Base-by-base conservation (phyloP, 2,888 invertebrate species). In the Euphydryas editha region DNA sequence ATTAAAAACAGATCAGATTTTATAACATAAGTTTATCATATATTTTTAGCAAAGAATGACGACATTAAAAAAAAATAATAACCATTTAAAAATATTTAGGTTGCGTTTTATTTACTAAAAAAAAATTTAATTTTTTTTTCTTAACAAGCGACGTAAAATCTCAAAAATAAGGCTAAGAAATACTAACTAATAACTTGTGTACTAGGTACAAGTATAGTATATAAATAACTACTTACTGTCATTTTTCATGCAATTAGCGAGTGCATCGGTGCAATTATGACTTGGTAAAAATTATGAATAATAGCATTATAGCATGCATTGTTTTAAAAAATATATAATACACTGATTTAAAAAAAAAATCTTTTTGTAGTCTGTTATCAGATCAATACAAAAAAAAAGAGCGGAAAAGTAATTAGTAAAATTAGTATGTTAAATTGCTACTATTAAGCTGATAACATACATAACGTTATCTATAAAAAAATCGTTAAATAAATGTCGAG, bases 261-360 rank as follows among this genome's bases (percentile, higher is more conserved):
- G 57, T 57, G 57, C 39, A 42, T 42, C 13, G 36, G 57, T 57
- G 57, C 57, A 13, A 39, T 57, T 39, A 57, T 42, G 24, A 57
- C 37, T 20, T 15, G 8, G 3, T 39, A 21, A 42, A 17, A n/a
- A n/a, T 17, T 37, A 39, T 39, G 21, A 39, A 6, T 21, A 57
- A 39, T 57, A 21, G 2, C 15, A 5, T 6, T 15, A 24, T 2
- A 15, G 20, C 49, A 51, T 51, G 49, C 24, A 51, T 51, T 51
- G 49, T 51, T 51, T n/a, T 1, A n/a, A 2, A 44, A 15, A 44
- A 30, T 2, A 7, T 30, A 30, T 30, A 30, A 8, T 24, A 24
- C 24, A 24, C 2, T 24, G 24, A 24, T 24, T 24, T 24, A 24
- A 24, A 24, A 24, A 24, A 24, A 24, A 24, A 4, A 24, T 24